A percentile compares a stretch with the other conserved stretches of the same genome.
These are phyloP conservation scores for Noctua fimbriata DNA, from an alignment of 2,888 invertebrate species.

Conservation along the genomic window DNA sequence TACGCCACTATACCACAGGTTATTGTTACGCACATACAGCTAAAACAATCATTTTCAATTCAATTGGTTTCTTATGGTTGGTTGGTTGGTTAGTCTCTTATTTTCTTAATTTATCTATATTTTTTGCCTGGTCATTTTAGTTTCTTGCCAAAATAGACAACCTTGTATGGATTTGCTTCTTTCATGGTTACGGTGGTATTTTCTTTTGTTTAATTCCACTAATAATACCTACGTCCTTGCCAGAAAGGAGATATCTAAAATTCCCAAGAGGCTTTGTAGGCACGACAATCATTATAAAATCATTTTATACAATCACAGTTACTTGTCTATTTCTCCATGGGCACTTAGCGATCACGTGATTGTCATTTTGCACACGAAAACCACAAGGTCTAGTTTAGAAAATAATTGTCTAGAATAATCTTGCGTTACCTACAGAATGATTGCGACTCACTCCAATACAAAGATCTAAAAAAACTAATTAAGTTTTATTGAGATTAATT, in stretches of 20 bases:
- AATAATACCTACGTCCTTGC: neutral
- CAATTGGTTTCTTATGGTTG: neutral
- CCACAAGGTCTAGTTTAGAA: constrained; percentile 26
- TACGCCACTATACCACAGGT: neutral
- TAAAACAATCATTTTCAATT: neutral
- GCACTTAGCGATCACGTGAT: constrained; percentile 9
- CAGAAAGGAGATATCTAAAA: constrained; percentile 3
- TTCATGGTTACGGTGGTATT: neutral
- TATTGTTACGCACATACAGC: neutral
- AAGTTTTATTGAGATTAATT: constrained; percentile 1
- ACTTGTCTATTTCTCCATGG: constrained; percentile 16
- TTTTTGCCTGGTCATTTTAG: neutral
- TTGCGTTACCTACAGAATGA: neutral
- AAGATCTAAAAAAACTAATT: neutral
- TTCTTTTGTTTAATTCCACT: neutral
- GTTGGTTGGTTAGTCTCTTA: neutral
- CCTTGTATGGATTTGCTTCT: neutral
- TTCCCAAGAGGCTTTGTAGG: constrained; percentile 10
- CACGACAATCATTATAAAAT: constrained; percentile 8
- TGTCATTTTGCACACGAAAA: constrained; percentile 33
- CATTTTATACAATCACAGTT: constrained; percentile 25
- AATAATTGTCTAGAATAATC: constrained; percentile 1
- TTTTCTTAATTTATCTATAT: neutral
- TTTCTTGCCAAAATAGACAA: neutral
- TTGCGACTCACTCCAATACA: neutral